Base-by-base conservation (phyloP, 2,797 vertebrate genomes). In the Xiphophorus birchmanni region DNA sequence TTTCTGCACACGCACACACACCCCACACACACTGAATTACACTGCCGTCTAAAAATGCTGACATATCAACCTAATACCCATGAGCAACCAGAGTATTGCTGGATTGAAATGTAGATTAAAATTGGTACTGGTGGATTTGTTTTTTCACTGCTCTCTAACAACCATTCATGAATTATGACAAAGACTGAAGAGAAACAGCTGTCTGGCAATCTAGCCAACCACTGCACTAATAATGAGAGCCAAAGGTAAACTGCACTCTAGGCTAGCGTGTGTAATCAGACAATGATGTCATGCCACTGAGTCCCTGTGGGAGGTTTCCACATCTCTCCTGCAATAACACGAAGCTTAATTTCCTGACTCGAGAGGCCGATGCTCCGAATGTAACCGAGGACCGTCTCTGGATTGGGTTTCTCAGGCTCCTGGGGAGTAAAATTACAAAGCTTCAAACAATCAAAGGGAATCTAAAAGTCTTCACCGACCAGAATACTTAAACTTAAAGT, bases 101-200 rank as follows among this genome's bases (percentile, higher is more conserved):
- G 40, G 50, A 72, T 47, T 47, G n/a, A 47, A 74, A 58, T 11
- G 12, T 32, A 79, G 78, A 88, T 86, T 77, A 82, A 84, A 87
- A 78, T 73, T 35, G 26, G 48, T 74, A 40, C 78, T 79, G n/a
- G 65, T 69, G 69, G 74, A 81, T 65, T 18, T 29, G 21, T 50
- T 42, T 10, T 76, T 7, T 65, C 58, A 60, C 47, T 77, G 26
- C 45, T 40, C 42, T 69, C 60, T 75, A 76, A 52, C 37, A 75
- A n/a, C 26, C 48, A 80, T 65, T 76, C 9, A 75, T 60, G 67
- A 52, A 56, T 65, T 52, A 73, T 0, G 5, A 35, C 63, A 83
- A 78, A 86, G 58, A 80, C 54, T 23, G 48, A 69, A 72, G 65
- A 65, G 72, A 65, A 44, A 56, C 35, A 26, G 75, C 45, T 35